A percentile compares a stretch with the other conserved stretches of the same genome.
Evolutionary conservation across 2,113 vertebrate species (phyloP).

Genomic region (human (Homo sapiens)): GRCh38 chr5:108870501-108871000

Average conservation of each 20-base stretch:
- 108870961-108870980: neutral
- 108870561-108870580: conserved; percentile 33
- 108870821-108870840: conserved; percentile 7
- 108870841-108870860: conserved; percentile 26
- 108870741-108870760: neutral
- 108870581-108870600: neutral
- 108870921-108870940: neutral
- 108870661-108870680: conserved; percentile 15
- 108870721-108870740: neutral
- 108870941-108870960: neutral
- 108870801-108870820: conserved; percentile 16
- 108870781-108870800: conserved; percentile 19
- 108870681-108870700: neutral
- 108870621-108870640: conserved; percentile 9
- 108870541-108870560: neutral
- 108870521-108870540: conserved; percentile 25
- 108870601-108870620: neutral
- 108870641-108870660: neutral
- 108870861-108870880: neutral
- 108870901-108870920: neutral
- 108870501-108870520: conserved; percentile 31
- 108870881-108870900: neutral
- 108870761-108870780: neutral
- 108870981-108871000: neutral
- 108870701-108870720: neutral